Evolutionary conservation across 2,888 invertebrate species (phyloP), one percentile per base, ranked within the genome.

Genomic region (Steromphala cineraria): DNA sequence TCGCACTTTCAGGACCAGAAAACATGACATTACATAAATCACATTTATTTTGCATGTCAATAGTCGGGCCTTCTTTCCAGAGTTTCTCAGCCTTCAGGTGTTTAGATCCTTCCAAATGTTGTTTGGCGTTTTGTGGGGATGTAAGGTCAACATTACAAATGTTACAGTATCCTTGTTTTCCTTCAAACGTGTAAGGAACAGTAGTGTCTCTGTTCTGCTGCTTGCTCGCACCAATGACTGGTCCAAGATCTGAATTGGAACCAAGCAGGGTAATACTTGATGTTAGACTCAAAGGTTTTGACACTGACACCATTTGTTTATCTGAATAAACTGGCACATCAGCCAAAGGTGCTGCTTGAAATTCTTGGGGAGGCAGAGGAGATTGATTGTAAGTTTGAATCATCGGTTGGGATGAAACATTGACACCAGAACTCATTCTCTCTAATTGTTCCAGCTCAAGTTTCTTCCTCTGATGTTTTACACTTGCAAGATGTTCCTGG

Each of bases 401-500:
- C 67, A 36, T 31, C n/a, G n/a, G n/a, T 28, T 24, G 67, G 8
- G 24, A 28, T 5, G 17, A 28, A 24, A 28, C 21, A 67, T 67
- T 67, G 10, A 28, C 2, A 28, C 17, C 28, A 28, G 46, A 46
- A 46, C 46, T 46, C 46, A 46, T 46, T 46, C 46, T 62, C 0
- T 24, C 62, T 4, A 15, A 10, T 40, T 36, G 19, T n/a, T 36
- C 74, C 21, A 79, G 19, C n/a, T 80, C 67, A 13, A 55, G 53
- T 13, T 55, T 62, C 40, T 84, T 87, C 75, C 84, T 84, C 67
- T 78, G 84, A 75, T 89, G 89, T 80, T 83, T 87, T 3, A 62
- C 75, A 81, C 89, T 84, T 56, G 28, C 56, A 81, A 87, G 85
- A 79, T 89, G 89, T 36, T 84, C 81, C 56, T 84, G 78, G 2